A percentile compares a stretch with the other conserved stretches of the same genome.
phyloP scores from a whole-genome alignment of 2,113 vertebrate species.

The Chloroceryle aenea region DNA sequence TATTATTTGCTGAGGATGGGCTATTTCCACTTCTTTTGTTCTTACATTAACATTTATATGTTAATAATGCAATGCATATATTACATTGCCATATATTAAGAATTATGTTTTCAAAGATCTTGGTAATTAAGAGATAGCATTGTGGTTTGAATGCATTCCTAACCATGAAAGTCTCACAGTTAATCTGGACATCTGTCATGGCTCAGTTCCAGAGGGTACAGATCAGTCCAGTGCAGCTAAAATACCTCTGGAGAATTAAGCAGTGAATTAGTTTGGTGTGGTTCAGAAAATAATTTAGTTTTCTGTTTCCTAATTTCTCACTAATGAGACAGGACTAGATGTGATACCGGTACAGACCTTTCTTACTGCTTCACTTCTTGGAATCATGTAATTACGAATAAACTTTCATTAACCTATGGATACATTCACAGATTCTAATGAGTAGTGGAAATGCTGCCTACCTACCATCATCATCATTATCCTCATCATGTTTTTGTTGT shows the following conservation, averaged over 20 bases:
- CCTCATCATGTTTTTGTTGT: neutral
- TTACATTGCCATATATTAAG: neutral
- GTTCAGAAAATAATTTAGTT: neutral
- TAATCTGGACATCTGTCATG: neutral
- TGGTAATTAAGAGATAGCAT: neutral
- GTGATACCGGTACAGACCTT: neutral
- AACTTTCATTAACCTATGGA: neutral
- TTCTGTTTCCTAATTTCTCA: neutral
- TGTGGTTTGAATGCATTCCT: neutral
- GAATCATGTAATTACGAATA: neutral
- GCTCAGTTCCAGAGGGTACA: neutral
- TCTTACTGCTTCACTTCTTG: neutral
- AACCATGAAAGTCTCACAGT: neutral
- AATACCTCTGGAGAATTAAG: neutral
- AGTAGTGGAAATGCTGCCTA: neutral
- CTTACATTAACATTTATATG: neutral
- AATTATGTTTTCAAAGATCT: neutral
- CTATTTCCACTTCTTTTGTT: neutral
- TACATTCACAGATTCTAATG: neutral
- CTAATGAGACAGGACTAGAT: neutral
- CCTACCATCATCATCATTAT: neutral
- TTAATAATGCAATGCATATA: neutral
- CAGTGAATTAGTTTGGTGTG: neutral
- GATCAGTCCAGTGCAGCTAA: neutral
- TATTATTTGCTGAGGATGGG: neutral